Conservation (phyloP, 2,113 vertebrate species). For the Hippocampus zosterae region DNA sequence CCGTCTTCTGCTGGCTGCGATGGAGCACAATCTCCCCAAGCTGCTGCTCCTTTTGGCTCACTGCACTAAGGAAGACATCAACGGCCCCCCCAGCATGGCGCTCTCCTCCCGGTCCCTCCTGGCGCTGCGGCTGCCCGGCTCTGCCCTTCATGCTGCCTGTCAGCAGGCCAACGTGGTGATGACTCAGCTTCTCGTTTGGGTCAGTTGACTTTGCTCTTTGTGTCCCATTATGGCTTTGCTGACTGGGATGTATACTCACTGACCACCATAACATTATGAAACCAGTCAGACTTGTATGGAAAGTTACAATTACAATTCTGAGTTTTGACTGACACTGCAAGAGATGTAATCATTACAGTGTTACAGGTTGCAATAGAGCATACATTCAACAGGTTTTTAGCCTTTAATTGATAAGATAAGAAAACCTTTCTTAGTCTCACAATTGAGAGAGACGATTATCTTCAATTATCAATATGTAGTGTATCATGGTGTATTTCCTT, state of each 20-base stretch:
- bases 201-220: constrained; percentile 48
- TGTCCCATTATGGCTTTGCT: not conserved
- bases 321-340: too few relatives aligned
- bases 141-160: constrained; percentile 83
- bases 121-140: constrained; percentile 73
- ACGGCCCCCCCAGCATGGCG: constrained; percentile 59
- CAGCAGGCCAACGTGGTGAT: constrained; percentile 85
- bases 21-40: constrained; percentile 78
- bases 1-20: constrained; percentile 78
- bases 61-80: constrained; percentile 83
- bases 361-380: not conserved
- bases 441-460: not conserved
- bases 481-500: too few relatives aligned
- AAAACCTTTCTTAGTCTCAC: too few relatives aligned
- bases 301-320: too few relatives aligned
- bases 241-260: not conserved
- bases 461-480: too few relatives aligned
- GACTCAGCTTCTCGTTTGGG: constrained; percentile 91
- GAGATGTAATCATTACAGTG: not conserved
- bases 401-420: not conserved
- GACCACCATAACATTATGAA: not conserved
- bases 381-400: not conserved
- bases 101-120: constrained; percentile 56
- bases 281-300: not conserved
- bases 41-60: constrained; percentile 87